Base-by-base conservation (phyloP, 2,113 vertebrate genomes). In the Kryptolebias marmoratus region DNA sequence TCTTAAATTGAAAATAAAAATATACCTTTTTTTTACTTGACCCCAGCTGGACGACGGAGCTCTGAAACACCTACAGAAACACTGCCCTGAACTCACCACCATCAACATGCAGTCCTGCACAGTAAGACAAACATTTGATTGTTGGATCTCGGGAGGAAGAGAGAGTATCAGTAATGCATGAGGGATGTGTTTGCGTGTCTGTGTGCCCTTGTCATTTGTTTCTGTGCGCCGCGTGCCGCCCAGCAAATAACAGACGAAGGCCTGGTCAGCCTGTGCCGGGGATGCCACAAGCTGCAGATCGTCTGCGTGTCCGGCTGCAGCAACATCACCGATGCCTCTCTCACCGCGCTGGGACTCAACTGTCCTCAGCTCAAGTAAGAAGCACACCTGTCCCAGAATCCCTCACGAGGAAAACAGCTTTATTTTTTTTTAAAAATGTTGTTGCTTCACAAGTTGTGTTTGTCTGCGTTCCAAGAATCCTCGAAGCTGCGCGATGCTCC, bases 21-120 rank as follows among this genome's bases (percentile, higher is more conserved):
- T 10, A 47, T 36, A 64, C 32, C 1, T 22, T 6, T 65, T 52
- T 39, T 64, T 63, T 68, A 0, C 59, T 56, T 80, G 76, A 30
- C 58, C 36, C 30, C 85, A 97, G 96, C 87, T 97, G 86, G 95
- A 97, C 69, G 96, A 97, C 1, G 95, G 96, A 88, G 95, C 96
- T 44, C 84, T 97, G 90, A 96, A 95, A 73, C 95, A 97, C 89
- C 95, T 97, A 82, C 95, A 96, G 80, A 95, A 93, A 85, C 93
- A 97, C 91, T 96, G 96, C 92, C 95, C 94, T 45, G 96, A 96
- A 74, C 95, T 97, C 28, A 92, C 93, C 87, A 96, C 95, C 89
- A 95, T 97, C 91, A 97, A 97, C 83, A 90, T 97, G 65, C 96
- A 97, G 77, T 96, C 96, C 18, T 97, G 96, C 88, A 95, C 95